These are phyloP conservation scores for Choristoneura fumiferana DNA, from an alignment of 1,140 invertebrate species.

Conservation along the genomic window DNA sequence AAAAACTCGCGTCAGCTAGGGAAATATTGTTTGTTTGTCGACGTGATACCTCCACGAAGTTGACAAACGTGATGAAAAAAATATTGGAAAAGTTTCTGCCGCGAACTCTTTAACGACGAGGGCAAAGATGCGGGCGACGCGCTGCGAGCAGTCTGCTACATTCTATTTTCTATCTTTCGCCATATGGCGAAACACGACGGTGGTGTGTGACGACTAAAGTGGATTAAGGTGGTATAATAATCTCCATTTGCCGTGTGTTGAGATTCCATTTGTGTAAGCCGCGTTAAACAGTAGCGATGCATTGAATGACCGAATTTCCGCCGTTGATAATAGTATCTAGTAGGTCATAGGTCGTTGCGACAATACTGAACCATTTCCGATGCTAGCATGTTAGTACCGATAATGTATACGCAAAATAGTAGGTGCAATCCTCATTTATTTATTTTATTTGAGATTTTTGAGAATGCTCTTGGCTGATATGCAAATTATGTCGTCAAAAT, in stretches of 20 bases:
- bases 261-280: too few relatives aligned
- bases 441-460: too few relatives aligned
- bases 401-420: conserved; percentile 20
- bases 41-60: conserved; percentile 48
- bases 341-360: conserved; percentile 46
- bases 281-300: too few relatives aligned
- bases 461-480: background rate
- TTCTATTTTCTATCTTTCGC: background rate
- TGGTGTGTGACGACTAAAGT: too few relatives aligned
- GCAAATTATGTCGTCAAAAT: background rate
- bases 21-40: conserved; percentile 63
- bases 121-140: conserved; percentile 25
- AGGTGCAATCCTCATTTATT: too few relatives aligned
- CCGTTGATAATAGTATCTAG: conserved; percentile 44
- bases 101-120: conserved; percentile 35
- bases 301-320: conserved; percentile 37
- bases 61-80: conserved; percentile 66
- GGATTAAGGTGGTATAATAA: too few relatives aligned
- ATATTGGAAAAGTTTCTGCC: conserved; percentile 64
- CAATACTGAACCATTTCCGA: conserved; percentile 19
- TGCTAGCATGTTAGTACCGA: conserved; percentile 33
- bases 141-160: background rate
- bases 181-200: too few relatives aligned
- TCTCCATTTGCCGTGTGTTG: too few relatives aligned
- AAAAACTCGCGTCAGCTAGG: conserved; percentile 44